Evolutionary conservation across 1,140 invertebrate species (phyloP).

Genomic region (Dreissena rostriformis): DNA sequence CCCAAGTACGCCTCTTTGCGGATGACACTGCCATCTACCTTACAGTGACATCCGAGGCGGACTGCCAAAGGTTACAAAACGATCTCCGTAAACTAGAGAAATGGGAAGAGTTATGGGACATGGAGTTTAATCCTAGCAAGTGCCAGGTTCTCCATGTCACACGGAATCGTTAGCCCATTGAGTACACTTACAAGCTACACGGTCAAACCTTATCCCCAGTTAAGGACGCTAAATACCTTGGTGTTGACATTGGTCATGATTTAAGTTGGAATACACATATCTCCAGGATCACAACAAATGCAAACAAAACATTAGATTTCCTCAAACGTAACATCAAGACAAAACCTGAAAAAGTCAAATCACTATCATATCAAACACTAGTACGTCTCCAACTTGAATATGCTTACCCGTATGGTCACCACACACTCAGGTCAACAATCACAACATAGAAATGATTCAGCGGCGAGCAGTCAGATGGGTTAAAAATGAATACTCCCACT

Average conservation of each 20-base stretch:
- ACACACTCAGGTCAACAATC: conserved; percentile 2
- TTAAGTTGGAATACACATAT: conserved; percentile 10
- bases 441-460: conserved; percentile 15
- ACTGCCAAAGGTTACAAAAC: not conserved
- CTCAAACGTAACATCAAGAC: not conserved
- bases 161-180: not conserved
- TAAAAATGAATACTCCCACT: conserved; percentile 14
- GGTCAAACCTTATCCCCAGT: not conserved
- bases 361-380: conserved; percentile 21
- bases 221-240: conserved; percentile 2
- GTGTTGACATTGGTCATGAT: not conserved
- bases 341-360: conserved; percentile 4
- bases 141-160: conserved; percentile 18
- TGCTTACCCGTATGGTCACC: conserved; percentile 13
- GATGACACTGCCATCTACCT: conserved; percentile 27
- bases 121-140: not conserved
- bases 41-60: conserved; percentile 4
- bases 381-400: conserved; percentile 24
- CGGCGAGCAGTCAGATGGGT: conserved; percentile 10
- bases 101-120: conserved; percentile 1
- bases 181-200: not conserved
- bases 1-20: conserved; percentile 28
- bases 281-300: not conserved
- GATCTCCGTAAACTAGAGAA: conserved; percentile 3
- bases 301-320: conserved; percentile 29